phyloP scores from a whole-genome alignment of 1,140 invertebrate genomes.

The Ridgeia piscesae region DNA sequence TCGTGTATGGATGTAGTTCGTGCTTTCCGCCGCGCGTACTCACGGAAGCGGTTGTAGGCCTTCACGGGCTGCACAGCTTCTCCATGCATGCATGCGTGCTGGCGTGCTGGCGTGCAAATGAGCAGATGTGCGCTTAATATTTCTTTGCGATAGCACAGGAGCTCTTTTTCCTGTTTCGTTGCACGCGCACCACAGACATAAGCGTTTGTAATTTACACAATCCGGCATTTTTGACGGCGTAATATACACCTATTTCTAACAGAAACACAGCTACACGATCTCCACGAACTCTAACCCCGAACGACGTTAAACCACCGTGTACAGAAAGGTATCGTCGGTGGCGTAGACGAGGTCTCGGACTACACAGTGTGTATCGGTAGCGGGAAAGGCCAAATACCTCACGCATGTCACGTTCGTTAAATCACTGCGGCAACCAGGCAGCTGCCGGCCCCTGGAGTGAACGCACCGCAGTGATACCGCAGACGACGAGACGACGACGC shows the following conservation, averaged over 20 bases:
- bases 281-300: too few relatives aligned
- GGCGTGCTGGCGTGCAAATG: too few relatives aligned
- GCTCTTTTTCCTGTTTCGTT: neutral
- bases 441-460: neutral
- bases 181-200: neutral
- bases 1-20: neutral
- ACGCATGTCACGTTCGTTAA: neutral
- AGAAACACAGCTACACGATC: neutral
- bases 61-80: neutral
- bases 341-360: neutral
- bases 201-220: neutral
- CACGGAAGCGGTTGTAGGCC: neutral
- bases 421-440: neutral
- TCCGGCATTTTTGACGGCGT: neutral
- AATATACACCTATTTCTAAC: neutral
- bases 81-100: neutral
- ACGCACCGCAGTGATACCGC: neutral
- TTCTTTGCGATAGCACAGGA: neutral
- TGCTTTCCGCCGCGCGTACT: neutral
- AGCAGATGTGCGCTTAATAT: too few relatives aligned
- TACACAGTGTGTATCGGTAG: neutral
- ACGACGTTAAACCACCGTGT: neutral
- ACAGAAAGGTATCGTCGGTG: neutral
- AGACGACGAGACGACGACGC: neutral
- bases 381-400: neutral